Evolutionary conservation across 2,888 invertebrate species (phyloP).

Genomic region (Bembecia ichneumoniformis): DNA sequence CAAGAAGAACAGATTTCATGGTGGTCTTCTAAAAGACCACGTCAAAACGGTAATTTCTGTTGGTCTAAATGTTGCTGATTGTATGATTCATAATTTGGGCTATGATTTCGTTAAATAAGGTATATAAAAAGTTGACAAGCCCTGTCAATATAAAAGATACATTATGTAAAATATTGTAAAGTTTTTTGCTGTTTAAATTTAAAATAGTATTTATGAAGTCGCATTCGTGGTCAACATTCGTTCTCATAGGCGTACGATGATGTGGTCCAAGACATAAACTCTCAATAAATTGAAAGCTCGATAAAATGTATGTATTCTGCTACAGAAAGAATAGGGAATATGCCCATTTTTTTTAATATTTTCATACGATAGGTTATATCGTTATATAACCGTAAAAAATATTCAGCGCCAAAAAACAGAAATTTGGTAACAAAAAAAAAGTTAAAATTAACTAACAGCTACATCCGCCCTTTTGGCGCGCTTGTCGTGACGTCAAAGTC

Average conservation of each 20-base stretch:
- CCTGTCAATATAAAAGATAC: conserved; percentile 23
- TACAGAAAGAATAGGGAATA: too few species aligned
- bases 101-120: conserved; percentile 5
- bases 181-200: conserved; percentile 30
- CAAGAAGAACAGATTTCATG: too few species aligned
- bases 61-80: not conserved
- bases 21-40: too few species aligned
- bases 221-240: conserved; percentile 52
- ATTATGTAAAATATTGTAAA: conserved; percentile 14
- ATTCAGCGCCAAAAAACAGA: too few species aligned
- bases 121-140: conserved; percentile 18
- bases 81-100: not conserved
- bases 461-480: too few species aligned
- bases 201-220: conserved; percentile 28
- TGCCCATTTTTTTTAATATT: too few species aligned
- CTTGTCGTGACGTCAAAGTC: too few species aligned
- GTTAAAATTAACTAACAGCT: too few species aligned
- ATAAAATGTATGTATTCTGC: too few species aligned
- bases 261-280: conserved; percentile 6
- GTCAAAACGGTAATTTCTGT: not conserved
- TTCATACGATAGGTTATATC: too few species aligned
- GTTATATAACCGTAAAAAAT: too few species aligned
- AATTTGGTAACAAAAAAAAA: too few species aligned
- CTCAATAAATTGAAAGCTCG: not conserved
- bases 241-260: conserved; percentile 18